Evolutionary conservation across 2,113 vertebrate genomes (phyloP), one percentile per base, ranked within the genome.

Genomic region (Apistogramma diplotaenia): DNA sequence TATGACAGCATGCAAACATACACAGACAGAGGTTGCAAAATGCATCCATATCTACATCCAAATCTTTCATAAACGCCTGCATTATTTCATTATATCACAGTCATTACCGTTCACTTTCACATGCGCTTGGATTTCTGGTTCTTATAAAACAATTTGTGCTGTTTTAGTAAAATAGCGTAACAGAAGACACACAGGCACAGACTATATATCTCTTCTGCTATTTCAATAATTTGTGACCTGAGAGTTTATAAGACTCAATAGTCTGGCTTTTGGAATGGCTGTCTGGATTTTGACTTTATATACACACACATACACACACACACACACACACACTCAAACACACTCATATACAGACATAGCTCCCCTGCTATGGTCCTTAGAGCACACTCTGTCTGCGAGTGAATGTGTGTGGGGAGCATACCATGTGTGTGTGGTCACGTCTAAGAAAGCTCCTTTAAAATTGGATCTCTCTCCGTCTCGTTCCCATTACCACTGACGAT

Each of bases 371-470:
- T 71, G 83, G 81, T 87, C 91, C 87, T 92, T 56, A 83, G 87
- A 88, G 91, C 84, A 81, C 61, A 80, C 55, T 85, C 55, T 62
- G 88, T 87, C 84, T 88, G 86, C 62, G 77, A 82, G 84, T 75
- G 84, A 71, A 79, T 84, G 70, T 89, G 86, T 85, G 85, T 87
- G 81, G 67, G 82, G 21, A 89, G 87, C 89, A 94, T 94, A 93
- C 92, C 93, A 92, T 90, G 90, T 91, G 84, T 91, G 93, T 93
- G 93, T 91, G 91, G 91, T 94, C 93, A 94, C 84, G 90, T 93
- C 93, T 93, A 83, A 84, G 86, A 92, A 72, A 76, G 82, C 73
- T 81, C 13, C 81, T 89, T 91, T 85, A 88, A 85, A 89, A 90
- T 89, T 40, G 57, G 46, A 75, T 62, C 43, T 74, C 70, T 76